Evolutionary conservation across 2,113 vertebrate species (phyloP).

Genomic region (Pungitius pungitius): DNA sequence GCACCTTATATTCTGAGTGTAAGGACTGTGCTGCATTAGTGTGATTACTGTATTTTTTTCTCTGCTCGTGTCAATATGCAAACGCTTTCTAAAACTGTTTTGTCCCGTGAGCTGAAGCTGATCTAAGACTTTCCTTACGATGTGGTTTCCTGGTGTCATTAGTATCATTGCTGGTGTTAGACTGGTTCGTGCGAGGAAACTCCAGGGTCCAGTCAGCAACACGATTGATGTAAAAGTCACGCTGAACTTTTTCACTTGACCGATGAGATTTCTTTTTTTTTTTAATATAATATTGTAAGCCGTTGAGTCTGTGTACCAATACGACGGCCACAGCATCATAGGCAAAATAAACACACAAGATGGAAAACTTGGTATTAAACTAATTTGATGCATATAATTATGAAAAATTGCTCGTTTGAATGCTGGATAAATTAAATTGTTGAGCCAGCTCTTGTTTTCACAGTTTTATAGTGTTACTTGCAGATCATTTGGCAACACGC

Average conservation of each 20-base stretch:
- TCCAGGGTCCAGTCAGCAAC: slow-evolving; percentile 5
- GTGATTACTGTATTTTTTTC: background rate
- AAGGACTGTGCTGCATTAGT: background rate
- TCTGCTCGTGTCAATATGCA: background rate
- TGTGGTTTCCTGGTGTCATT: slow-evolving; percentile 57
- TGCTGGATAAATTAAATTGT: background rate
- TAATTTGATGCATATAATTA: background rate
- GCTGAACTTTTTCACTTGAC: background rate
- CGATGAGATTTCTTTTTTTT: no score
- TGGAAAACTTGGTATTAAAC: background rate
- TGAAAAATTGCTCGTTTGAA: background rate
- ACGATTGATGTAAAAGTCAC: background rate
- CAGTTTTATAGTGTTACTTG: slow-evolving; percentile 4
- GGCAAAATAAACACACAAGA: background rate
- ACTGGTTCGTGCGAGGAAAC: background rate
- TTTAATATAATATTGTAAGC: background rate
- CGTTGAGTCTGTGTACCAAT: background rate
- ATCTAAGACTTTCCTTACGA: background rate
- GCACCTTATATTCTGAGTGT: background rate
- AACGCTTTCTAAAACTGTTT: background rate
- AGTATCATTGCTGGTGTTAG: slow-evolving; percentile 15
- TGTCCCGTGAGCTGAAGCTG: slow-evolving; percentile 1
- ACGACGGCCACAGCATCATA: background rate
- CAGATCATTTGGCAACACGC: background rate
- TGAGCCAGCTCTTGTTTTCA: background rate